Conservation (phyloP, 2,888 invertebrate genomes). For the Hyposoter didymator region DNA sequence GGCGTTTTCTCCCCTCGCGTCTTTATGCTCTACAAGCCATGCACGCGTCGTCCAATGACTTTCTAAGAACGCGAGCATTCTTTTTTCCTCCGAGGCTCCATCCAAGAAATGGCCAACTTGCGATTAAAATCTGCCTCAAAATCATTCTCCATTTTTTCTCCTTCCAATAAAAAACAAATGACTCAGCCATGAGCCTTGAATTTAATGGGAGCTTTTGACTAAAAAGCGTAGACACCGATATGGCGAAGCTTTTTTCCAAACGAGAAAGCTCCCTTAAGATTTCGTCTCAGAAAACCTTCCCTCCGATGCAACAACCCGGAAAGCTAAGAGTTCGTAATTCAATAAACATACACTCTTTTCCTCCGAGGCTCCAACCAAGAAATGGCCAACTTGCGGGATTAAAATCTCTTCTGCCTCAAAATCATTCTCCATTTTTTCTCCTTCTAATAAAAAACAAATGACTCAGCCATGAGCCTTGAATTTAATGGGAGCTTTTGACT, state of each 20-base stretch:
- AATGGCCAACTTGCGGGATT: neutral
- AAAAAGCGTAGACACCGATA: neutral
- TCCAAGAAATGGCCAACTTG: neutral
- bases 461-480: neutral
- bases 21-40: conserved; percentile 9
- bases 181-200: neutral
- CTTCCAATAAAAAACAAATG: neutral
- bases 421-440: neutral
- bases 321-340: conserved; percentile 84
- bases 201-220: neutral
- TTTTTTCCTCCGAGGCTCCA: neutral
- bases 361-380: neutral
- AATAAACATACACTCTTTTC: conserved; percentile 81
- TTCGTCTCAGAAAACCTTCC: neutral
- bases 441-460: neutral
- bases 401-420: neutral
- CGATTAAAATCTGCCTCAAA: neutral
- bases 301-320: conserved; percentile 77
- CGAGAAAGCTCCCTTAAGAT: conserved; percentile 16
- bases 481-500: neutral
- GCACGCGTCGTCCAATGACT: conserved; percentile 4
- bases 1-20: conserved; percentile 59
- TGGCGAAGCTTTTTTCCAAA: conserved; percentile 16
- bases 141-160: neutral
- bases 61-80: conserved; percentile 9